Conservation (phyloP, 2,888 invertebrate species). For the Nomada fucata region DNA sequence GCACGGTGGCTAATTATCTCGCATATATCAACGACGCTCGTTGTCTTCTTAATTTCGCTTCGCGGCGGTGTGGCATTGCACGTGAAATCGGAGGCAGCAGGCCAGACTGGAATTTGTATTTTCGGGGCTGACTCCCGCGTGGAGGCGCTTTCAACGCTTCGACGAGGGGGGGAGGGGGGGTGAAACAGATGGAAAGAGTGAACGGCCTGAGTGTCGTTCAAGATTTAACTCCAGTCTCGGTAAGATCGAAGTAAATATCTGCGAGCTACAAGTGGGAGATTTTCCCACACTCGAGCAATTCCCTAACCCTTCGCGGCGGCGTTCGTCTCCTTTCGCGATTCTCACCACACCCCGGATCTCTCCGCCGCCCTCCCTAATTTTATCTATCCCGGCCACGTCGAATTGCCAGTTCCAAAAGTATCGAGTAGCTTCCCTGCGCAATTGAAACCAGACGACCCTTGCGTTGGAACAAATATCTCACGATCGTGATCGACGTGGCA, state of each 20-base stretch:
- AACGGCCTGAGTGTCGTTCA: slow-evolving; percentile 74
- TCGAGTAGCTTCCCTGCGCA: slow-evolving; percentile 72
- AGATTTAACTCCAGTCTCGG: slow-evolving; percentile 76
- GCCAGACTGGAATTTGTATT: slow-evolving; percentile 16
- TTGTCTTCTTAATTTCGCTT: not conserved
- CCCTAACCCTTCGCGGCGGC: slow-evolving; percentile 53
- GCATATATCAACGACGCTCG: not conserved
- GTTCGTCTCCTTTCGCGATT: slow-evolving; percentile 50
- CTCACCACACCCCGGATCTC: slow-evolving; percentile 37
- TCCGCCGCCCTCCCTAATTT: slow-evolving; percentile 48
- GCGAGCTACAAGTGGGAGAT: slow-evolving; percentile 82
- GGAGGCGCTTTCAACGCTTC: no score
- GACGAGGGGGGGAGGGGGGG: no score
- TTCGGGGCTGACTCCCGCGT: slow-evolving; percentile 19
- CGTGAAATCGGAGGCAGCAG: not conserved
- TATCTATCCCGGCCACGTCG: slow-evolving; percentile 38
- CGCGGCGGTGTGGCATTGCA: no score
- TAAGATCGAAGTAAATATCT: slow-evolving; percentile 80
- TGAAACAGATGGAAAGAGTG: slow-evolving; percentile 54
- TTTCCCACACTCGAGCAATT: slow-evolving; percentile 73
- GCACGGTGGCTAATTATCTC: slow-evolving; percentile 12
- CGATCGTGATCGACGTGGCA: no score
- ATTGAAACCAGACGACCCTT: slow-evolving; percentile 73
- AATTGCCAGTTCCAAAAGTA: slow-evolving; percentile 72
- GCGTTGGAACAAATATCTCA: not conserved